Evolutionary conservation across 2,888 invertebrate genomes (phyloP), one percentile per base, ranked within the genome.

Genomic region (Melinopterus prodromus): DNA sequence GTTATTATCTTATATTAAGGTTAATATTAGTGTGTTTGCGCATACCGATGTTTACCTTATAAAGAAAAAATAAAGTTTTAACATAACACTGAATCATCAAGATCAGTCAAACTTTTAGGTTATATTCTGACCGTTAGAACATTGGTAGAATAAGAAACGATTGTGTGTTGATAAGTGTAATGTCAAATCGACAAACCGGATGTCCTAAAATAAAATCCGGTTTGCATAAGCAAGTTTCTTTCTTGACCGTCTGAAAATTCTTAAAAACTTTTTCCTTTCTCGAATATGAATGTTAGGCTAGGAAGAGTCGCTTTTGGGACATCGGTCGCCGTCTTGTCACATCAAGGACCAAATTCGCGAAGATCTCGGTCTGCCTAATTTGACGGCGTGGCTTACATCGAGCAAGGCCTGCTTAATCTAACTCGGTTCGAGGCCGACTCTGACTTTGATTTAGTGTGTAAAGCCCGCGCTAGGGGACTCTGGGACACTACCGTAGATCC

Each of bases 381-480:
- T 77, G 79, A 77, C 71, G 16, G 77, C 71, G 76, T 70, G 37
- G 77, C 71, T 79, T 79, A 77, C n/a, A 69, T 71, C 77, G 69
- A 69, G 2, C 72, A 35, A 76, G 71, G 9, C 53, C 71, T 70
- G 71, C 69, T 77, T 79, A 77, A 79, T 79, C 77, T 79, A 79
- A 79, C 71, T 71, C 71, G 71, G 71, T 79, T 77, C 77, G 71
- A 71, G 76, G 71, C 53, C 71, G 79, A 71, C 79, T 70, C 76
- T 77, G 79, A 77, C 79, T 70, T 79, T 77, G 78, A 78, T 78
- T 78, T 78, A 78, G 74, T 70, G 69, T 75, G 75, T 78, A 74
- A 74, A 53, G 72, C 78, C 16, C 74, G 26, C 71, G 78, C 53
- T 53, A 9, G 7, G 53, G 53, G 53, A 53, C 53, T 53, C 12